Percentiles rank a stretch among this genome's conserved stretches.
Conservation (phyloP, 1,140 invertebrate species). For the Hormaphis cornu region DNA sequence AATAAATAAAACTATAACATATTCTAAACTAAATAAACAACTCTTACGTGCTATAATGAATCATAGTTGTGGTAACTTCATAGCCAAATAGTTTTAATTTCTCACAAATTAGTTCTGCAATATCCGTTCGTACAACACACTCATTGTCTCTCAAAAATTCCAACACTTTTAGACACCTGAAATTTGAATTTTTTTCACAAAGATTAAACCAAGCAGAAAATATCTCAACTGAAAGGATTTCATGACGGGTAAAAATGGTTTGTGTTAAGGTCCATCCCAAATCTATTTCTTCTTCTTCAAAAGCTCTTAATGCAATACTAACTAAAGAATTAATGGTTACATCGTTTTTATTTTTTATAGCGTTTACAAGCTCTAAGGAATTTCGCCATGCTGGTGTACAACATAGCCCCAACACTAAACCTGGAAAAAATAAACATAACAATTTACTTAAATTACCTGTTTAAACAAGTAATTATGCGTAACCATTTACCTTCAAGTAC, state of each 20-base stretch:
- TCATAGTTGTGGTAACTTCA: not conserved
- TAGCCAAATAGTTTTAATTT: constrained; percentile 29
- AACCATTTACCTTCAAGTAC: constrained; percentile 1
- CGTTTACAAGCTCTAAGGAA: not conserved
- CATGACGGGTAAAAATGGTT: constrained; percentile 40
- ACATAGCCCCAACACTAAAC: constrained; percentile 4
- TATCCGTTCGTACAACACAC: constrained; percentile 45
- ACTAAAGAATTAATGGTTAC: not conserved
- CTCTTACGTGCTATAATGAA: not conserved
- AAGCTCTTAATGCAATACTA: constrained; percentile 47
- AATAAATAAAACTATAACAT: too few species aligned
- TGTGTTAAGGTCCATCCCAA: constrained; percentile 49
- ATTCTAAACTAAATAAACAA: not conserved
- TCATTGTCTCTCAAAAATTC: constrained; percentile 44
- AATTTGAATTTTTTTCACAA: constrained; percentile 30
- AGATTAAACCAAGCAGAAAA: constrained; percentile 30
- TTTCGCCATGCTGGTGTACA: constrained; percentile 14
- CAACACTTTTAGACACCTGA: constrained; percentile 35
- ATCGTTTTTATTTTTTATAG: not conserved
- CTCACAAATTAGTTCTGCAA: constrained; percentile 39
- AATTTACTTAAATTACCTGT: too few species aligned
- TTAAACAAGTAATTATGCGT: not conserved
- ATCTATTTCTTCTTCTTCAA: constrained; percentile 47
- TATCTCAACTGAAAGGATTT: not conserved
- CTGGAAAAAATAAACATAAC: not conserved